Evolutionary conservation across 2,888 invertebrate species (phyloP), one percentile per base, ranked within the genome.

Genomic region (Exocentrus adspersus): DNA sequence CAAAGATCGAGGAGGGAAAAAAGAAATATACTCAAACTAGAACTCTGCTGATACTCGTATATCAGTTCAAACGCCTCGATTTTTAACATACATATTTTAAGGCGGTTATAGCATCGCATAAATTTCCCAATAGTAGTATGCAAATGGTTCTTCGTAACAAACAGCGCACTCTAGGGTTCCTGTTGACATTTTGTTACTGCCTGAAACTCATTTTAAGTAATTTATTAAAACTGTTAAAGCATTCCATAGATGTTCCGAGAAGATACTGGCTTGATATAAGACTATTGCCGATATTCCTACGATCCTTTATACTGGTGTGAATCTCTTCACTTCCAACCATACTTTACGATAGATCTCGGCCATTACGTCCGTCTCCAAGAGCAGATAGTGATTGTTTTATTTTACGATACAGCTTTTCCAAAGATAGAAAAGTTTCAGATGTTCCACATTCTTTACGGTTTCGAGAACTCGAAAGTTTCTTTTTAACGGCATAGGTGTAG

Each of bases 231-330:
- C 48, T 14, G 48, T 48, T 48, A n/a, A 48, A 16, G 1, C 28
- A 48, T 48, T 28, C 48, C 48, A 10, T n/a, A 37, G 37, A 51
- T 12, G 20, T 6, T 51, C 19, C 16, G 51, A 1, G 19, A 32
- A 30, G 20, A 51, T 32, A 37, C 32, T 51, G 17, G 19, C 37
- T 16, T 51, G 32, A 51, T 51, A 19, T 37, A 37, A 51, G 37
- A 51, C 12, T 51, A 32, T 37, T 10, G 51, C 51, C 32, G 32
- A 51, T 51, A 51, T 51, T 51, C n/a, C 37, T 51, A 51, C 17
- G 32, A 2, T 20, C 12, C 19, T 12, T 37, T 37, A 20, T 32
- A 37, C 17, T 32, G 51, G 12, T 28, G 17, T 32, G 51, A 51
- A 51, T 10, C 51, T 37, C 37, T 17, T 19, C 32, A 17, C 51